Conservation (phyloP, 2,797 vertebrate genomes). For the Otolemur crassicaudatus region DNA sequence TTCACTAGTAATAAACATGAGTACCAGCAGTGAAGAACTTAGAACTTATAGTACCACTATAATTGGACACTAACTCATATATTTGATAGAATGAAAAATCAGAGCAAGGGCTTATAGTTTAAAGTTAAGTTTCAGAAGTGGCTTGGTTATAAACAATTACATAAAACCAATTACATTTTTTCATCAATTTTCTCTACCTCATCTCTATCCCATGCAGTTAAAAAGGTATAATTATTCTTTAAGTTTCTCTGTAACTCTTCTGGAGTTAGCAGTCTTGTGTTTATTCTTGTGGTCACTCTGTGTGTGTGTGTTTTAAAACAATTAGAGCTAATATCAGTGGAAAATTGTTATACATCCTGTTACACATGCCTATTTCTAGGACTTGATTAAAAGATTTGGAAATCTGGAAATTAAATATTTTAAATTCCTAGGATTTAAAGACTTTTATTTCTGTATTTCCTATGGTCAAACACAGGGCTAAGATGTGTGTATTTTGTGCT, state of each 20-base stretch:
- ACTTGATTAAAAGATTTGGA: conserved; percentile 33
- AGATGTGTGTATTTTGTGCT: not conserved
- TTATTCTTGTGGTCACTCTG: not conserved
- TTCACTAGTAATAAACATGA: conserved; percentile 26
- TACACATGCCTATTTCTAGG: not conserved
- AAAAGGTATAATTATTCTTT: not conserved
- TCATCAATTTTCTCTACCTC: not conserved
- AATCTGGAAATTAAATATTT: not conserved
- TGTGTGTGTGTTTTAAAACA: not conserved
- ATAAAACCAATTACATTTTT: conserved; percentile 35
- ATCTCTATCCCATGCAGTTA: not conserved
- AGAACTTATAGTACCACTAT: not conserved
- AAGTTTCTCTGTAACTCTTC: conserved; percentile 42
- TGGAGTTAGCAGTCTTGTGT: conserved; percentile 10
- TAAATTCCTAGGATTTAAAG: conserved; percentile 41
- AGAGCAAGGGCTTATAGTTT: not conserved
- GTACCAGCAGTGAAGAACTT: not conserved
- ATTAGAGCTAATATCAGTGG: not conserved
- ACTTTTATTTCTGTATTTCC: conserved; percentile 27
- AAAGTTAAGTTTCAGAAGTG: not conserved
- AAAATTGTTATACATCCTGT: not conserved
- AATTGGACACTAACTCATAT: not conserved
- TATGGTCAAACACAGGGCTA: not conserved
- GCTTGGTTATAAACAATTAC: conserved; percentile 30
- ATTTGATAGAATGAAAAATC: conserved; percentile 19